Base-by-base conservation (phyloP, 2,797 vertebrate species). In the Borostomias antarcticus region DNA sequence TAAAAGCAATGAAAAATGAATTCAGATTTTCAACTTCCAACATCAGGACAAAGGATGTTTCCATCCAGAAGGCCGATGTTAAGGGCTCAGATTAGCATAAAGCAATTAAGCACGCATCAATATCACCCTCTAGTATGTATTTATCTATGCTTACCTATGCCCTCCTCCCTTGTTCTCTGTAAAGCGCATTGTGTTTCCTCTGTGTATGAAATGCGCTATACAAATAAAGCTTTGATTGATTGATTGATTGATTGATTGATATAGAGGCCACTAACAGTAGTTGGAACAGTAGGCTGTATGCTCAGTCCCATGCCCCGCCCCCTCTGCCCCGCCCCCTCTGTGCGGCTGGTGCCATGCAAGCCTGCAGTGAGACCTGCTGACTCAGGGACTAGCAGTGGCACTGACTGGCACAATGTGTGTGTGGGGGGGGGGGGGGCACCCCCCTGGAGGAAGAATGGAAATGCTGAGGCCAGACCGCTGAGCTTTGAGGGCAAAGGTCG, bases 391-490 rank as follows among this genome's bases (percentile, higher is more conserved):
- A 13, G 40, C 45, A 37, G 67, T 26, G 29, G 43, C 40, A 58
- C 64, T 17, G 30, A 28, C 43, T 57, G 67, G 60, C 59, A 69
- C 60, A 56, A 61, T 62, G 30, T 25, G 60, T 25, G 60, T 4
- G 7, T 9, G 23, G 19, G 60, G 43, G 59, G 43, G 59, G 2
- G 43, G 40, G 2, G 50, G 26, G 23, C 15, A 26, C 52, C 23
- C 47, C 28, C 5, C 28, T 23, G 40, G 50, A 23, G 8, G 33
- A 37, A 56, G 58, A 69, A 69, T 56, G 59, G 67, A 62, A 69
- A 59, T 48, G 67, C 67, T 69, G 67, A 69, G 59, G 59, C 54
- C n/a, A 62, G 51, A 37, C 35, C 67, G 48, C 58, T 60, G n/a
- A 37, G 58, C 33, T 28, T 11, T n/a, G n/a, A 6, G 58, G 59